phyloP scores from a whole-genome alignment of 37 sponge, comb jelly and placozoan genomes.

The Agelas oroides region DNA sequence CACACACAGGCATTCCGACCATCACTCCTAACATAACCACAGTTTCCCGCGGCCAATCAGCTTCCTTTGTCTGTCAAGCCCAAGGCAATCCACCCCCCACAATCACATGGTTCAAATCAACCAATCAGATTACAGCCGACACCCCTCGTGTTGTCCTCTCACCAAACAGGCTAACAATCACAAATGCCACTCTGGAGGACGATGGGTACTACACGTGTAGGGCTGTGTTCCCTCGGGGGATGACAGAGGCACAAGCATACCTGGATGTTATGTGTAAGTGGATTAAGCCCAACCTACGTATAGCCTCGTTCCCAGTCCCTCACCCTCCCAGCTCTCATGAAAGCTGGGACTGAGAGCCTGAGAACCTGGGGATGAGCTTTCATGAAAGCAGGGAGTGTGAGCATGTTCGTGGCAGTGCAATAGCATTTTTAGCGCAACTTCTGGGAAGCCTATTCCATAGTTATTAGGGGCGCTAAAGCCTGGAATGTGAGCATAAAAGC shows the following conservation, averaged over 20 bases:
- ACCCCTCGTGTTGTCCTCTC: background rate
- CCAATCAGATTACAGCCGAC: constrained; percentile 7
- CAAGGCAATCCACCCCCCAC: constrained; percentile 10
- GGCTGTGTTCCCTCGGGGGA: constrained; percentile 33
- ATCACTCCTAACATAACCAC: constrained; percentile 12
- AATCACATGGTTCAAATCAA: constrained; percentile 51
- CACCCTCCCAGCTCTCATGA: background rate
- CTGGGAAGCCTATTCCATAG: too few species aligned
- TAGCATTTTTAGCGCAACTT: too few species aligned
- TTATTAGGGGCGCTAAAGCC: too few species aligned
- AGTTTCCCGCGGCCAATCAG: constrained; percentile 26
- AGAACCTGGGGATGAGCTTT: too few species aligned
- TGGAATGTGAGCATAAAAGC: too few species aligned
- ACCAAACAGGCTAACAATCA: constrained; percentile 26
- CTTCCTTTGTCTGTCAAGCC: constrained; percentile 35
- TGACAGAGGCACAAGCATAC: background rate
- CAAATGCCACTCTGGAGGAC: constrained; percentile 8
- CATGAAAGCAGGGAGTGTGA: too few species aligned
- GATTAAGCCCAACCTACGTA: background rate
- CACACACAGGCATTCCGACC: constrained; percentile 20
- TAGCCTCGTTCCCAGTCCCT: constrained; percentile 6
- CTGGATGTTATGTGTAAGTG: constrained; percentile 42
- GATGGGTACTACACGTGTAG: constrained; percentile 58
- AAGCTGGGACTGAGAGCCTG: too few species aligned
- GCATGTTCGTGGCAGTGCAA: too few species aligned